A percentile compares a stretch with the other conserved stretches of the same genome.
phyloP scores from a whole-genome alignment of 2,888 invertebrate genomes.

The Criorhina ranunculi region DNA sequence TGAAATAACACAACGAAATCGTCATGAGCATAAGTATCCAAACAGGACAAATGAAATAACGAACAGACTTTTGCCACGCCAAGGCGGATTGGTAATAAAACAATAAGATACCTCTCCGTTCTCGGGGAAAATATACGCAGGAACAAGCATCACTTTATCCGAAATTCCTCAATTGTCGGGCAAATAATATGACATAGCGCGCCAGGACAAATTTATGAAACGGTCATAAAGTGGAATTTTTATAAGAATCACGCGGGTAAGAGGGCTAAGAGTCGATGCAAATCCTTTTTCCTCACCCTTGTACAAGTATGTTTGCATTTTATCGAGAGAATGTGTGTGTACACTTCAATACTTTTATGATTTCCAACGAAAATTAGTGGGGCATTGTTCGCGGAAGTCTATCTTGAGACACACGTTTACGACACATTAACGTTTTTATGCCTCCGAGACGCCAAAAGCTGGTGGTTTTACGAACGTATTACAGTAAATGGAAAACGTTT shows the following conservation, averaged over 20 bases:
- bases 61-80: neutral
- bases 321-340: slow-evolving; percentile 14
- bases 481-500: slow-evolving; percentile 13
- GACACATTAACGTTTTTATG: slow-evolving; percentile 42
- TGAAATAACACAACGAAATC: neutral
- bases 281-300: slow-evolving; percentile 24
- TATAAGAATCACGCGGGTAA: slow-evolving; percentile 4
- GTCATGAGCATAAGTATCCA: neutral
- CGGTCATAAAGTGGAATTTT: slow-evolving; percentile 46
- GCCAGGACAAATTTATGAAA: slow-evolving; percentile 38
- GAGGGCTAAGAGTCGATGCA: slow-evolving; percentile 20
- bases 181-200: slow-evolving; percentile 30
- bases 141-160: slow-evolving; percentile 25
- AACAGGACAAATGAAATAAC: neutral
- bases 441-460: slow-evolving; percentile 29
- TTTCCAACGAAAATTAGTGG: slow-evolving; percentile 29
- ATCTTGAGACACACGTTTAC: slow-evolving; percentile 32
- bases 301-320: slow-evolving; percentile 21
- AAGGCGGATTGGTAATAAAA: slow-evolving; percentile 21
- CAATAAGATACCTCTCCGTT: slow-evolving; percentile 13
- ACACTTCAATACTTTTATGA: slow-evolving; percentile 28
- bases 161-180: slow-evolving; percentile 42
- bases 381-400: slow-evolving; percentile 21
- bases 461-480: slow-evolving; percentile 8
- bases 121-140: slow-evolving; percentile 23